Conservation (phyloP, 2,797 vertebrate species). For the Echiichthys vipera region DNA sequence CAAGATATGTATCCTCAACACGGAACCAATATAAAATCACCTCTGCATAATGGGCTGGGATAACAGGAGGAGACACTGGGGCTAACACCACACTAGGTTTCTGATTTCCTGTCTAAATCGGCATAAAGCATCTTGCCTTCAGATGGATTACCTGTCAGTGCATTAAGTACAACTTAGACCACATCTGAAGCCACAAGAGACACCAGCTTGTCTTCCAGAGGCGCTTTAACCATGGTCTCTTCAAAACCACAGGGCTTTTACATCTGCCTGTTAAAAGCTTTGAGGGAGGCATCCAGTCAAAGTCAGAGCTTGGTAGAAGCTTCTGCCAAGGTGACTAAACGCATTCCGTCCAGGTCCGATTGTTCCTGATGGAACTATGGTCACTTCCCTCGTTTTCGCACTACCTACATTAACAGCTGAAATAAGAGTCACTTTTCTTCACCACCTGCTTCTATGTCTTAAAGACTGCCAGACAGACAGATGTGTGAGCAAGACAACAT, state of each 20-base stretch:
- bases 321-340: conserved; percentile 78
- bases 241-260: conserved; percentile 85
- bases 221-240: conserved; percentile 76
- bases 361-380: conserved; percentile 32
- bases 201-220: conserved; percentile 74
- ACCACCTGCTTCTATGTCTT: conserved; percentile 9
- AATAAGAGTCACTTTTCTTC: conserved; percentile 30
- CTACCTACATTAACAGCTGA: conserved; percentile 18
- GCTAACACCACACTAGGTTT: conserved; percentile 73
- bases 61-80: conserved; percentile 69
- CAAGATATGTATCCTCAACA: conserved; percentile 63
- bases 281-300: conserved; percentile 76
- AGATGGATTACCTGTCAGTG: conserved; percentile 86
- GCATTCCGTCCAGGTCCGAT: conserved; percentile 53
- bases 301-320: conserved; percentile 67
- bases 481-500: conserved; percentile 10
- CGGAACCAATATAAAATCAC: conserved; percentile 61
- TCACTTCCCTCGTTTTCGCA: not conserved
- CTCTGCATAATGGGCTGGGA: conserved; percentile 70
- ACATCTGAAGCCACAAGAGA: conserved; percentile 83
- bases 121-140: conserved; percentile 80
- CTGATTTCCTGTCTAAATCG: conserved; percentile 84
- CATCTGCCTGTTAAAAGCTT: conserved; percentile 86
- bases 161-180: conserved; percentile 86
- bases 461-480: conserved; percentile 8